Percentiles rank a stretch among this genome's conserved stretches.
These are phyloP conservation scores for Dendrolimus punctatus DNA, from an alignment of 1,140 invertebrate genomes.

Conservation along the genomic window DNA sequence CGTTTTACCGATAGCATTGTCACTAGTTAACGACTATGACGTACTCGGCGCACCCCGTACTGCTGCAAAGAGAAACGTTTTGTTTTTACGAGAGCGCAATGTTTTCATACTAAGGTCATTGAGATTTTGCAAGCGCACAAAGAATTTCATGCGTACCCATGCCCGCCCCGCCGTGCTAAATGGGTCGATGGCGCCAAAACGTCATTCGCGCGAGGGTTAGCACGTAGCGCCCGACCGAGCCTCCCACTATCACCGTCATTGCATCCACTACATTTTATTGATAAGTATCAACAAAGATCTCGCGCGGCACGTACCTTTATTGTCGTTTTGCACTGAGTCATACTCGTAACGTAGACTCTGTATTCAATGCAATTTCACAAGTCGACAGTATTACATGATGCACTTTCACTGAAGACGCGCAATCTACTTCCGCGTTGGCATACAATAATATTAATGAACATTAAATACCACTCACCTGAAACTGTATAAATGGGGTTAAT, in stretches of 20 bases:
- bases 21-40: constrained; percentile 61
- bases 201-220: constrained; percentile 46
- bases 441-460: constrained; percentile 27
- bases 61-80: constrained; percentile 50
- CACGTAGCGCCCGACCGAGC: constrained; percentile 4
- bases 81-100: constrained; percentile 34
- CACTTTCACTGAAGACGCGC: constrained; percentile 63
- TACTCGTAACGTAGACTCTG: constrained; percentile 25
- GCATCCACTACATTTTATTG: constrained; percentile 6
- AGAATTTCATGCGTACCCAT: constrained; percentile 45
- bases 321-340: constrained; percentile 34
- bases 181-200: constrained; percentile 71
- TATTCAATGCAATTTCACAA: constrained; percentile 63
- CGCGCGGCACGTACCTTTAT: constrained; percentile 18
- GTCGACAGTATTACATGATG: constrained; percentile 66
- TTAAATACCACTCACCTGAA: constrained; percentile 51
- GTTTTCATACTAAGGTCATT: constrained; percentile 45
- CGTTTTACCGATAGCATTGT: constrained; percentile 63
- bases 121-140: constrained; percentile 48
- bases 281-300: constrained; percentile 25
- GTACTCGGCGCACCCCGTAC: constrained; percentile 62
- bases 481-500: constrained; percentile 58
- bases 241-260: constrained; percentile 9
- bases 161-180: constrained; percentile 55
- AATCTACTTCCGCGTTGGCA: constrained; percentile 40